Evolutionary conservation across 2,888 invertebrate species (phyloP).

Genomic region (Dynastes tityus): DNA sequence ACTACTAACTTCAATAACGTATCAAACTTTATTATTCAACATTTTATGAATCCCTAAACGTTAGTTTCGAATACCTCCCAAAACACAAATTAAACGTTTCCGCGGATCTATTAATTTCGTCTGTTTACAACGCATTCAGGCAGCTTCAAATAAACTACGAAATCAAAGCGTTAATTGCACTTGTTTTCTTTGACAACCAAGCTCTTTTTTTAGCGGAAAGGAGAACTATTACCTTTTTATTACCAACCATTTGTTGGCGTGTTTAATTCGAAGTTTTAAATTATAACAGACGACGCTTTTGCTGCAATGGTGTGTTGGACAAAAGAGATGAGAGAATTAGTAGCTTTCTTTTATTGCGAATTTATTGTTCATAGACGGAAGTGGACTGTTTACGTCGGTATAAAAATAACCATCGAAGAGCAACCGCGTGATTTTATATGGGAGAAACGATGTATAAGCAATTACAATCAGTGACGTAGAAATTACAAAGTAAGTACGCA

Average conservation of each 20-base stretch:
- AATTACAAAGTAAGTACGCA: neutral
- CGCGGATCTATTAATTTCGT: slow-evolving; percentile 25
- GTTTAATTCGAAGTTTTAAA: slow-evolving; percentile 30
- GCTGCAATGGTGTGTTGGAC: neutral
- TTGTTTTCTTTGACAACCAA: neutral
- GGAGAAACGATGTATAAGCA: neutral
- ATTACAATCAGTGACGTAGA: neutral
- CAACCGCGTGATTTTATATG: neutral
- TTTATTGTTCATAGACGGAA: slow-evolving; percentile 29
- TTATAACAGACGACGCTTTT: neutral
- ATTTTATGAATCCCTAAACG: slow-evolving; percentile 10
- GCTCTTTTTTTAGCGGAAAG: neutral
- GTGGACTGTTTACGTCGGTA: slow-evolving; percentile 25
- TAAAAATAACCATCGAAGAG: slow-evolving; percentile 10
- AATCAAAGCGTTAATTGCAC: slow-evolving; percentile 19
- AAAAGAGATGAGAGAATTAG: slow-evolving; percentile 3
- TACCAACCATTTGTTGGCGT: neutral
- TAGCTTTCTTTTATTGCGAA: slow-evolving; percentile 26
- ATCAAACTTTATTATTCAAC: slow-evolving; percentile 2
- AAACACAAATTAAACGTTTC: neutral
- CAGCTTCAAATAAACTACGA: slow-evolving; percentile 1
- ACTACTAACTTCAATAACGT: slow-evolving; percentile 6
- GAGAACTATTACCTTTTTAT: slow-evolving; percentile 11
- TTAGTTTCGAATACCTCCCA: slow-evolving; percentile 4
- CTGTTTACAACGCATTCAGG: slow-evolving; percentile 11